Evolutionary conservation across 2,888 invertebrate species (phyloP), one percentile per base, ranked within the genome.

Genomic region (Leptopilina syphax): DNA sequence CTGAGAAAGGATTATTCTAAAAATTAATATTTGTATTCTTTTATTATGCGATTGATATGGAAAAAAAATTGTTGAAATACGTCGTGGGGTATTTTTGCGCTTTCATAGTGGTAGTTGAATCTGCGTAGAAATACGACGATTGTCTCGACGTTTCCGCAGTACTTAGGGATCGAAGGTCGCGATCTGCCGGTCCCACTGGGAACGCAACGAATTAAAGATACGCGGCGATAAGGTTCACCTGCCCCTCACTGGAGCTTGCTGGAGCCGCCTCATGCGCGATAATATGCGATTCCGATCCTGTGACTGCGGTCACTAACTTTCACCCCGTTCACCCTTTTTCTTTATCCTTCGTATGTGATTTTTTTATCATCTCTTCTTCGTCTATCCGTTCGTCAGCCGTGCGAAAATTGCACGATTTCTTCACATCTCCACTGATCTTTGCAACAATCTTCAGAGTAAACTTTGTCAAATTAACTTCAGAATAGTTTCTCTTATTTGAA

Each of bases 261-360:
- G 80, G 68, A 81, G 81, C 82, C 80, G 82, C 80, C 79, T 82
- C 80, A 80, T 81, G 83, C 83, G 87, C 88, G 90, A 90, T 91
- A 91, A 91, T 89, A 89, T 89, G 89, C 89, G 89, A 91, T 91
- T 91, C 87, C 85, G 88, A 90, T 90, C 87, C 88, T 82, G 82
- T 84, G 87, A 88, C 85, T 85, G 86, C 87, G 84, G 85, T 83
- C 87, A 83, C 73, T 68, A 67, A 57, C 82, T 83, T 81, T 84
- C 80, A 73, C 77, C 82, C 78, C n/a, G 18, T n/a, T 60, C 60
- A n/a, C 60, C 60, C n/a, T n/a, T 60, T 18, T 60, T 18, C 60
- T 60, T 60, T 60, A 78, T 80, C 80, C 76, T 79, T 78, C 67
- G 78, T 76, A 78, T 76, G 67, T 77, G n/a, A 76, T 79, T 60